Evolutionary conservation across 2,113 vertebrate species (phyloP).

Genomic region (Rhagologus leucostigma): DNA sequence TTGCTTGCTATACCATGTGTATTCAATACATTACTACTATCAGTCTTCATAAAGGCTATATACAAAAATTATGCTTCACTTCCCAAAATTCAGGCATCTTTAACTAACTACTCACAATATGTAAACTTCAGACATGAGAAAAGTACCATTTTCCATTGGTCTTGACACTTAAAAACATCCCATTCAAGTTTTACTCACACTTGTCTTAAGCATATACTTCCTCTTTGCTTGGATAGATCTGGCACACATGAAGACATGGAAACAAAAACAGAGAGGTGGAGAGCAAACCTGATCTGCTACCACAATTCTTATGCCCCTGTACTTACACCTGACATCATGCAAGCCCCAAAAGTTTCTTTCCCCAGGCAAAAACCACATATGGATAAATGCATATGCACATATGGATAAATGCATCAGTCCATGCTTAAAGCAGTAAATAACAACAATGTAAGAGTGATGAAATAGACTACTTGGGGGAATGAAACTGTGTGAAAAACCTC

Average conservation of each 20-base stretch:
- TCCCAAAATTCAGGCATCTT: neutral
- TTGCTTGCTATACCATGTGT: accelerated
- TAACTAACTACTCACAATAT: neutral
- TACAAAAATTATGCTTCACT: neutral
- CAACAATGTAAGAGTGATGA: neutral
- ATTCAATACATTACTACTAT: neutral
- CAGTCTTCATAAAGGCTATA: neutral
- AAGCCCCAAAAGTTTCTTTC: neutral
- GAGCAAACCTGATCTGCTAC: neutral
- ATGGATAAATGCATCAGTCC: neutral
- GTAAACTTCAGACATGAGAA: neutral
- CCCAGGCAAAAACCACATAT: accelerated
- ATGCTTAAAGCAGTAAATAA: neutral
- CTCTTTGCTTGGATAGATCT: neutral
- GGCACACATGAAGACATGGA: neutral
- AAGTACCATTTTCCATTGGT: neutral
- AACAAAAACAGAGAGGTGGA: accelerated
- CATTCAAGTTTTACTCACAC: neutral
- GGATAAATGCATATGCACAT: neutral
- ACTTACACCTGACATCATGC: accelerated
- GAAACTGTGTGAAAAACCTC: neutral
- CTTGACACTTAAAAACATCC: neutral
- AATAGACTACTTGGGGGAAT: neutral
- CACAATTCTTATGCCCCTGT: accelerated
- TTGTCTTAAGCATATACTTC: neutral